These are phyloP conservation scores for Eonycteris spelaea DNA, from an alignment of 2,113 vertebrate genomes.

Conservation along the genomic window DNA sequence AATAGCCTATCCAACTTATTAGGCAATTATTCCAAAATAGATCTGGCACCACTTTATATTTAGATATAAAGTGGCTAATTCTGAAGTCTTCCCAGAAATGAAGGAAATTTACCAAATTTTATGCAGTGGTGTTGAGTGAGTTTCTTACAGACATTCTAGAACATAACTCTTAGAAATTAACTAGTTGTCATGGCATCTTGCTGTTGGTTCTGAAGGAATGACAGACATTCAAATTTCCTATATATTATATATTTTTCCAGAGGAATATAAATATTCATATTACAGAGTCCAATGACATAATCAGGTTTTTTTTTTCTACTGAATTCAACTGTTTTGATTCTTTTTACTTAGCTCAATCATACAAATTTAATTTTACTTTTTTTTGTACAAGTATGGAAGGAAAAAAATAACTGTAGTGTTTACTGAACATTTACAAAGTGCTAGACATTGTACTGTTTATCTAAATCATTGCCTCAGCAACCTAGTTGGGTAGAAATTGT, in stretches of 20 bases:
- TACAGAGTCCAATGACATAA: background rate
- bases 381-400: background rate
- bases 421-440: conserved; percentile 2
- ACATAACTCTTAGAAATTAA: conserved; percentile 44
- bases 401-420: background rate
- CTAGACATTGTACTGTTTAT: background rate
- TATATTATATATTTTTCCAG: conserved; percentile 15
- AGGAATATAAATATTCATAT: background rate
- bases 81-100: conserved; percentile 55
- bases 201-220: conserved; percentile 31
- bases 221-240: background rate
- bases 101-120: conserved; percentile 52
- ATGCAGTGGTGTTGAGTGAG: conserved; percentile 31
- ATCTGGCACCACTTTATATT: background rate
- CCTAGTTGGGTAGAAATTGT: background rate
- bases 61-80: conserved; percentile 15
- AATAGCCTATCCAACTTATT: background rate
- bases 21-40: conserved; percentile 17
- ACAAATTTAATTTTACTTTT: conserved; percentile 11
- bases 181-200: conserved; percentile 10
- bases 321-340: conserved; percentile 30
- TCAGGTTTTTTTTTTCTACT: conserved; percentile 27
- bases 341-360: conserved; percentile 14
- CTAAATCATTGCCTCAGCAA: background rate
- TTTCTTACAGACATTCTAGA: conserved; percentile 45